Percentiles rank a stretch among this genome's conserved stretches.
These are phyloP conservation scores for Sminthurides bifidus DNA, from an alignment of 1,140 invertebrate genomes.

Conservation along the genomic window DNA sequence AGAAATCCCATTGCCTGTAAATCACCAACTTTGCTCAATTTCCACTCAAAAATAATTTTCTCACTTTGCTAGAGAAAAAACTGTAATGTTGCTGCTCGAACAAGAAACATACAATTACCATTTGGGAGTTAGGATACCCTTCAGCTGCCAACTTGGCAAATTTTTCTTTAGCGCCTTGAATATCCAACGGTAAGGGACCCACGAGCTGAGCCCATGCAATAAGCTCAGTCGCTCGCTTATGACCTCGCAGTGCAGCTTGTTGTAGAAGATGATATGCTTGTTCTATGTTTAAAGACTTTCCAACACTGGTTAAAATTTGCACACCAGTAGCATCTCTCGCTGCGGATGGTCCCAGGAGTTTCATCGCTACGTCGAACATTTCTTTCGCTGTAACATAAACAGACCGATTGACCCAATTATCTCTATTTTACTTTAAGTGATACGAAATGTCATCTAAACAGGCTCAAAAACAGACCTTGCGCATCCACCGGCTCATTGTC, in stretches of 20 bases:
- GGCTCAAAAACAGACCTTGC: constrained; percentile 16
- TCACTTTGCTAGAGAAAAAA: constrained; percentile 2
- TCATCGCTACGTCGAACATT: constrained; percentile 52
- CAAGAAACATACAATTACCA: constrained; percentile 44
- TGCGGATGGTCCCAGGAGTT: constrained; percentile 39
- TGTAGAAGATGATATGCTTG: constrained; percentile 54
- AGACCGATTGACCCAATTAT: no score
- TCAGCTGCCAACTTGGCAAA: constrained; percentile 63
- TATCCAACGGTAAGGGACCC: constrained; percentile 60
- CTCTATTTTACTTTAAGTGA: no score
- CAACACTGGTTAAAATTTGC: constrained; percentile 22
- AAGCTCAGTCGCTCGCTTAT: constrained; percentile 63
- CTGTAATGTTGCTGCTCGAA: not conserved
- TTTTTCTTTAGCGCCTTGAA: constrained; percentile 57
- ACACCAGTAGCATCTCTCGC: constrained; percentile 45
- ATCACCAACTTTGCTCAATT: no score
- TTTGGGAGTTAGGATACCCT: constrained; percentile 77
- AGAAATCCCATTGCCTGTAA: constrained; percentile 74
- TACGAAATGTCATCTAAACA: no score
- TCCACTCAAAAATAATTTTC: not conserved
- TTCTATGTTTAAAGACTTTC: constrained; percentile 43
- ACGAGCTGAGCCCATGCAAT: constrained; percentile 77
- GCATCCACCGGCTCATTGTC: constrained; percentile 11
- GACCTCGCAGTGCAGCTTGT: constrained; percentile 62
- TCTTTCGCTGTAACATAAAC: constrained; percentile 41